Percentiles rank a stretch among this genome's conserved stretches.
These are phyloP conservation scores for Lichenostomus cassidix DNA, from an alignment of 2,113 vertebrate species.

Conservation along the genomic window DNA sequence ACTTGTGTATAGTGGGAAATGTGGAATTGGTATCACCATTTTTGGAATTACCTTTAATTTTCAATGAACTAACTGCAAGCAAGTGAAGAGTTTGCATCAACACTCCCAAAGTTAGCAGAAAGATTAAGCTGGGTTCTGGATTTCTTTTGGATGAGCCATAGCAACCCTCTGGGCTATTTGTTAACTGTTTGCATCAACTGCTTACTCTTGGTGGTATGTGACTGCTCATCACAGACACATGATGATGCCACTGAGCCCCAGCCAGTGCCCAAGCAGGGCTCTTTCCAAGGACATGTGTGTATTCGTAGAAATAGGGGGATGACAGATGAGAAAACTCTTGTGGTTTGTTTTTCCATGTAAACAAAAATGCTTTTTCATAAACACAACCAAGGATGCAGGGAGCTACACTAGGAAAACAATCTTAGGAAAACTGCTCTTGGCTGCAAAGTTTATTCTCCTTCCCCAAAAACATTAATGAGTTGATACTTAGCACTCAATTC, in stretches of 20 bases:
- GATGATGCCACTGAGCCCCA: not conserved
- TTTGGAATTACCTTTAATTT: not conserved
- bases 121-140: not conserved
- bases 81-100: not conserved
- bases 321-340: slow-evolving; percentile 23
- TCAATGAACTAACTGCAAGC: not conserved
- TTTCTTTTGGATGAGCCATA: not conserved
- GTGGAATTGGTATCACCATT: not conserved
- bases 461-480: not conserved
- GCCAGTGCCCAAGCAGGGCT: not conserved
- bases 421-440: slow-evolving; percentile 34
- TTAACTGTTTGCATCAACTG: not conserved
- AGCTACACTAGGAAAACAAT: slow-evolving; percentile 24
- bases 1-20: not conserved
- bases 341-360: slow-evolving; percentile 43
- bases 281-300: not conserved
- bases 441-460: slow-evolving; percentile 32
- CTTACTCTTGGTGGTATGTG: not conserved
- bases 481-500: not conserved
- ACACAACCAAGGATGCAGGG: not conserved
- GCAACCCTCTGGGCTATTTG: not conserved
- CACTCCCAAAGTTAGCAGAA: not conserved
- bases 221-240: not conserved
- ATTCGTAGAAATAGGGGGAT: slow-evolving; percentile 14
- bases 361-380: slow-evolving; percentile 45